Evolutionary conservation across 1,140 invertebrate species (phyloP), one percentile per base, ranked within the genome.

Genomic region (Dinothrombium tinctorium): DNA sequence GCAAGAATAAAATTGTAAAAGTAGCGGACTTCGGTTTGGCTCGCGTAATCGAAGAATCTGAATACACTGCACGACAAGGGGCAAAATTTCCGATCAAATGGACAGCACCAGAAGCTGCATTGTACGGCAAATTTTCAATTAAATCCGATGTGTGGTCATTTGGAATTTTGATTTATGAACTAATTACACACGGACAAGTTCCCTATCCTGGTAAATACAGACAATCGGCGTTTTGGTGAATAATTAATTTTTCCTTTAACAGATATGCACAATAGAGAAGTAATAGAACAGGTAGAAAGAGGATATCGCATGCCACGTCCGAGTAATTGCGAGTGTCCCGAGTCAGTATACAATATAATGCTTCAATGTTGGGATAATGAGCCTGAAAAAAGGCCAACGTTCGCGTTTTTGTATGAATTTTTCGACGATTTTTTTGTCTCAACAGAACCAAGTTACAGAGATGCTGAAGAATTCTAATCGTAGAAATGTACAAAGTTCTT

Each of bases 111-210:
- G 89, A 95, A 61, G 89, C 87, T 3, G 89, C 89, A 19, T 72
- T 84, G 31, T 86, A 83, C 51, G 80, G 82, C 29, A 73, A 76
- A 54, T 98, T 96, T 60, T 89, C 83, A 33, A 90, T 95, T 44
- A 98, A 98, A 59, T 90, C 83, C 35, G 92, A 96, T 59, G 89
- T 98, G 1, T 98, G 92, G 90, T 92, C 84, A 1, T 96, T 87
- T 55, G 90, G 89, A 41, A 87, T 96, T 47, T 60, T 96, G 2
- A 61, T 96, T 2, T 90, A 89, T 75, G 92, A 98, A 59, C 63
- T 96, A 17, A 87, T 95, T 54, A 96, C 90, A 4, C 83, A 86
- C 53, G 90, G 69, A 40, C 59, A 63, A 49, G 80, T 94, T 53
- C 90, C 90, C 47, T 95, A 95, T 67, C 86, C 87, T 44, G 89